phyloP scores from a whole-genome alignment of 1,140 invertebrate genomes.

The Agrypnia vestita region DNA sequence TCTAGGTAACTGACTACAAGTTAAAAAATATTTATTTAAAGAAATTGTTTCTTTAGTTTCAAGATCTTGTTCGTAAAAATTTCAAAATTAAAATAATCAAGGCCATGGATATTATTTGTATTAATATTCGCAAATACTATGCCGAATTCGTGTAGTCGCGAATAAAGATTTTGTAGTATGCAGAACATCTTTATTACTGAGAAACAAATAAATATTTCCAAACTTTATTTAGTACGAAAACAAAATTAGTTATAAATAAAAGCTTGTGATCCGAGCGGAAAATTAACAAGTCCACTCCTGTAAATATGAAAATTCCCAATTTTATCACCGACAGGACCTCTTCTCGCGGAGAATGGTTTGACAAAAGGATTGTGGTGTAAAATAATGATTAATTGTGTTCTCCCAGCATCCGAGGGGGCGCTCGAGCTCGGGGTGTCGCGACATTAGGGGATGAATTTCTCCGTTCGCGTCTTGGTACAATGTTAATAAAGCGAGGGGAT shows the following conservation, averaged over 20 bases:
- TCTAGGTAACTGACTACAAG: too few species aligned
- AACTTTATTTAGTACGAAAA: not conserved
- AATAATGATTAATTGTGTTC: conserved; percentile 61
- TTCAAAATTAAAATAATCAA: too few species aligned
- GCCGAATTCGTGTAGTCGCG: too few species aligned
- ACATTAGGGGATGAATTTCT: conserved; percentile 60
- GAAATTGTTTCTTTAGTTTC: too few species aligned
- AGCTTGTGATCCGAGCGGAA: not conserved
- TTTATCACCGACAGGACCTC: conserved; percentile 53
- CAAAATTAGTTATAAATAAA: not conserved
- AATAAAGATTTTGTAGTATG: too few species aligned
- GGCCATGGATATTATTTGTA: too few species aligned
- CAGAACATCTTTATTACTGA: too few species aligned
- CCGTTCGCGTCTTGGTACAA: conserved; percentile 54
- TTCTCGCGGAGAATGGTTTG: conserved; percentile 43
- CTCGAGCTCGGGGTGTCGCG: conserved; percentile 23
- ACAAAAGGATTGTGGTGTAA: conserved; percentile 61
- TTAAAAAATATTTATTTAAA: too few species aligned
- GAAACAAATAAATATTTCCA: too few species aligned
- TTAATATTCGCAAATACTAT: too few species aligned
- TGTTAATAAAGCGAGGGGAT: conserved; percentile 59
- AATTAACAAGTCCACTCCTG: not conserved
- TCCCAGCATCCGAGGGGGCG: conserved; percentile 42
- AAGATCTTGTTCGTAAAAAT: too few species aligned
- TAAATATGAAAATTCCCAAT: conserved; percentile 45